Evolutionary conservation across 1,140 invertebrate species (phyloP).

Genomic region (Drosophila burlai): DNA sequence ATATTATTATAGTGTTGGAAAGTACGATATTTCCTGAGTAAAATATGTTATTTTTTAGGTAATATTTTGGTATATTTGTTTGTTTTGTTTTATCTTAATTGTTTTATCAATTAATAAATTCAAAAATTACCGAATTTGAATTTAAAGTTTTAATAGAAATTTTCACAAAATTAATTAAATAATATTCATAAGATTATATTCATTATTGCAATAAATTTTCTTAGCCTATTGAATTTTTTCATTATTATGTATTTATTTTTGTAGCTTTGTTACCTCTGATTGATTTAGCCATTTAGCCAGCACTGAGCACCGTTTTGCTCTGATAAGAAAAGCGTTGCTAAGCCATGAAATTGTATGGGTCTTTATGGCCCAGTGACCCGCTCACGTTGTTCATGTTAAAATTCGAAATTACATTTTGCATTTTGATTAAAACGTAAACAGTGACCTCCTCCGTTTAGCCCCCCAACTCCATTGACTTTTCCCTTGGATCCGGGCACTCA

Average conservation of each 20-base stretch:
- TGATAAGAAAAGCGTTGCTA: conserved; percentile 8
- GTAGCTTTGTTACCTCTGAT: not conserved
- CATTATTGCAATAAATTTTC: not conserved
- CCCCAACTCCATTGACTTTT: not conserved
- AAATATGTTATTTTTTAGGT: not conserved
- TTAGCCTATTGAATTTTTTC: not conserved
- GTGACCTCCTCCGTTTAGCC: conserved; percentile 10
- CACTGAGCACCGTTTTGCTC: not conserved
- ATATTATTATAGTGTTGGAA: not conserved
- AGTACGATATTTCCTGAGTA: not conserved
- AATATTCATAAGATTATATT: not conserved
- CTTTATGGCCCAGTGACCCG: conserved; percentile 56
- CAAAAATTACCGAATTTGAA: not conserved
- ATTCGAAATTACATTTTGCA: conserved; percentile 62
- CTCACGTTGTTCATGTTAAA: conserved; percentile 44
- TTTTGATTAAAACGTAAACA: conserved; percentile 67
- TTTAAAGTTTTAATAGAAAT: not conserved
- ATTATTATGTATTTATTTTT: too few species aligned
- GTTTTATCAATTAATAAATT: not conserved
- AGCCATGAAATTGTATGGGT: conserved; percentile 61
- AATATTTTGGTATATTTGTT: too few species aligned
- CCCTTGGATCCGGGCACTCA: not conserved
- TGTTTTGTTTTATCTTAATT: not conserved
- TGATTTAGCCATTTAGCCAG: not conserved
- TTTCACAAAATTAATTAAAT: too few species aligned